Conservation (phyloP, 1,140 invertebrate species). For the Helicorthomorpha holstii region DNA sequence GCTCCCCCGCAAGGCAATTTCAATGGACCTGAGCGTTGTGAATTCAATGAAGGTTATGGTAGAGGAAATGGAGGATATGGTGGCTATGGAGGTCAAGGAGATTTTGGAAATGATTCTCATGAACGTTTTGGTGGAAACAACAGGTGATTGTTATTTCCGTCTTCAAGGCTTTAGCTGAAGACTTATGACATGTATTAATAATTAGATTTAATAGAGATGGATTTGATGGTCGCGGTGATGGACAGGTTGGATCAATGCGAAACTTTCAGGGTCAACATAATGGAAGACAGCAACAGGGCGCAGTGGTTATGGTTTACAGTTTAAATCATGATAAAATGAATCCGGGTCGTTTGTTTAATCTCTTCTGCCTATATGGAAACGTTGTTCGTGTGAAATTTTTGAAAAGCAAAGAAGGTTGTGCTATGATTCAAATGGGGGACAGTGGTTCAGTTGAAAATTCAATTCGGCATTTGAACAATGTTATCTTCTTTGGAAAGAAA, state of each 20-base stretch:
- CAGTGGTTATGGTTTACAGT: constrained; percentile 96
- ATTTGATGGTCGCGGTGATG: background rate
- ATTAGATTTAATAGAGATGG: too few species aligned
- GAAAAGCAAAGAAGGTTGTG: constrained; percentile 95
- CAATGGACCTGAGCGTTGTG: too few species aligned
- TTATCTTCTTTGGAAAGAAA: constrained; percentile 53
- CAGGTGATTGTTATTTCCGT: too few species aligned
- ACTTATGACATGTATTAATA: too few species aligned
- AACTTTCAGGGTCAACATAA: constrained; percentile 10
- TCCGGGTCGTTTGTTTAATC: constrained; percentile 92
- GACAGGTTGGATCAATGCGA: constrained; percentile 14
- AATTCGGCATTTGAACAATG: constrained; percentile 86
- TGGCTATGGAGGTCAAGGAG: too few species aligned
- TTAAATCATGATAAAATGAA: constrained; percentile 84
- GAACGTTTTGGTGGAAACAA: too few species aligned
- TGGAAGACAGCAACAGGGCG: constrained; percentile 45
- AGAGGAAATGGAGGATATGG: background rate
- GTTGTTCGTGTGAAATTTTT: constrained; percentile 95
- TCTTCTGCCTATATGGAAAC: constrained; percentile 97
- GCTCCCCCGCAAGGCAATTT: too few species aligned
- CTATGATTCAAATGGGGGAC: constrained; percentile 99
- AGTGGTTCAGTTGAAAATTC: constrained; percentile 81
- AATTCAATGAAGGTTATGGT: too few species aligned
- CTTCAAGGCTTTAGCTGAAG: too few species aligned
- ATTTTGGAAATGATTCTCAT: too few species aligned